Evolutionary conservation across 2,797 vertebrate species (phyloP), one percentile per base, ranked within the genome.

Genomic region (Hylomyscus alleni): DNA sequence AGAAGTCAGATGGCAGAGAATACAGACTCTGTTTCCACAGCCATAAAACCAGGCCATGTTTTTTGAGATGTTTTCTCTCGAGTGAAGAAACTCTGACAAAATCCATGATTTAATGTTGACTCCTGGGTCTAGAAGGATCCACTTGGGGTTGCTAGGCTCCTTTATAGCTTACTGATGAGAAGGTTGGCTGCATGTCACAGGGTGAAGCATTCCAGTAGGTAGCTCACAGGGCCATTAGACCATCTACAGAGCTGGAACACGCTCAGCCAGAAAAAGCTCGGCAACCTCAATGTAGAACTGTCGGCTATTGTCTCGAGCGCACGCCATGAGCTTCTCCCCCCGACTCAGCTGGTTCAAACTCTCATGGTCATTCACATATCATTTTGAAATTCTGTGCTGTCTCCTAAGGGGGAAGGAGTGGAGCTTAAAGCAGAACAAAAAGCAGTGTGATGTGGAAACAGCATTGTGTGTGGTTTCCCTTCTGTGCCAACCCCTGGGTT

Each of bases 41-140:
- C 73, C 72, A 56, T 40, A 44, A 83, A 50, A 81, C 37, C 56
- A 94, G 62, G 60, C 69, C 92, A 77, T 60, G 40, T 65, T 93
- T 69, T 69, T 67, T 67, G 69, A 96, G 90, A 87, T 0, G 47
- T 69, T 75, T 94, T 94, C 90, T 95, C 58, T 26, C 62, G 91
- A 81, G 69, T 11, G 47, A 54, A 82, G 47, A 76, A 31, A 67
- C 75, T 95, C 85, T 77, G 90, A 65, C 52, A 88, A 76, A 93
- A 95, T 52, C 75, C 69, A 29, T 34, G 65, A 80, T 83, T 96
- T 50, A 60, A 87, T 15, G 56, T 44, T 40, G 60, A 40, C n/a
- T 69, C 88, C 67, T 60, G 60, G 50, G 26, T 93, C 78, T 85
- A 44, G 91, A 82, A 82, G 77, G 88, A 72, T 65, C 65, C 67